Conservation (phyloP, 2,888 invertebrate species). For the Ectobius pallidus region DNA sequence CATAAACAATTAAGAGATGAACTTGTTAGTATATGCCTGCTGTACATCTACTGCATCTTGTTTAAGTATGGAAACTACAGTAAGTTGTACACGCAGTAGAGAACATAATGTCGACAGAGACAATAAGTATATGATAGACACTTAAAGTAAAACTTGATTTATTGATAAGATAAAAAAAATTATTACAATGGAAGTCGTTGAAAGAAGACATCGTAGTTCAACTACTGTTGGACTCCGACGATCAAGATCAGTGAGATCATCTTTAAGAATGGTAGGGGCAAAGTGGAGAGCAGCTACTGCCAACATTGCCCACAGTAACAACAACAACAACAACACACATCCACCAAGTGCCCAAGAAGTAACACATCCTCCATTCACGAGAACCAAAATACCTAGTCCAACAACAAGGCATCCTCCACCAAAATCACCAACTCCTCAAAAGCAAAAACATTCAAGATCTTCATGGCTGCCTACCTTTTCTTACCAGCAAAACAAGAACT, state of each 20-base stretch:
- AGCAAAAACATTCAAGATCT: background rate
- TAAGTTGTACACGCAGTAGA: no score
- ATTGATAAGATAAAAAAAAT: background rate
- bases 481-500: background rate
- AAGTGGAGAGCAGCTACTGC: slow-evolving; percentile 57
- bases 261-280: slow-evolving; percentile 68
- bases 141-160: no score
- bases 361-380: slow-evolving; percentile 50
- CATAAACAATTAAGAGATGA: no score
- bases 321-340: background rate
- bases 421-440: background rate
- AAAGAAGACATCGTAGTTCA: slow-evolving; percentile 39
- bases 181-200: slow-evolving; percentile 32
- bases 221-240: slow-evolving; percentile 57
- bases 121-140: no score
- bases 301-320: background rate
- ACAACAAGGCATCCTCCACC: slow-evolving; percentile 50
- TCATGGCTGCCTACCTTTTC: background rate
- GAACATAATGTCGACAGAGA: no score
- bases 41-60: no score
- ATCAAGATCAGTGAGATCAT: slow-evolving; percentile 72
- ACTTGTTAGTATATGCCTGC: no score
- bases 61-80: no score
- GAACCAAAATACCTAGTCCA: slow-evolving; percentile 54
- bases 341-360: slow-evolving; percentile 5